Conservation (phyloP, 2,888 invertebrate genomes). For the Lagria hirta region DNA sequence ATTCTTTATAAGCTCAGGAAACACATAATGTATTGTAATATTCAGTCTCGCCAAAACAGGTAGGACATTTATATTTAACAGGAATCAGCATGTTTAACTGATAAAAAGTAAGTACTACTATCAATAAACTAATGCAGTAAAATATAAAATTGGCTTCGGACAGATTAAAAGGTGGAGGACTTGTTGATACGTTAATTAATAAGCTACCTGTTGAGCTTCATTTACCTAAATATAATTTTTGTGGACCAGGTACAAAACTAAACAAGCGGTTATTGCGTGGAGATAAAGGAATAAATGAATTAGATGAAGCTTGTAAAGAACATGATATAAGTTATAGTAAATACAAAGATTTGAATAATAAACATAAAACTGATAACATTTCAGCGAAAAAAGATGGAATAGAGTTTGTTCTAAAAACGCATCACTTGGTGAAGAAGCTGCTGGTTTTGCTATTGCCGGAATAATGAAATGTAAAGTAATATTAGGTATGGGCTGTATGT, state of each 20-base stretch:
- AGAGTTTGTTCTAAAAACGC: conserved; percentile 39
- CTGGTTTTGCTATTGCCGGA: conserved; percentile 37
- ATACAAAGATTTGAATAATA: conserved; percentile 25
- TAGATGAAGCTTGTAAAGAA: conserved; percentile 43
- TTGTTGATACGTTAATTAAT: conserved; percentile 33
- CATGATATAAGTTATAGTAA: conserved; percentile 45
- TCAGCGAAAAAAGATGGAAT: conserved; percentile 40
- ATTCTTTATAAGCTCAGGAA: too few species aligned
- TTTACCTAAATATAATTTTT: conserved; percentile 31
- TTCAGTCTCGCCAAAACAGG: too few species aligned
- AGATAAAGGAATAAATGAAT: conserved; percentile 42
- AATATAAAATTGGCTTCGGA: too few species aligned
- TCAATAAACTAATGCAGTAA: too few species aligned
- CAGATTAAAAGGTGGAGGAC: conserved; percentile 28
- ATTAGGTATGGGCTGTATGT: conserved; percentile 36
- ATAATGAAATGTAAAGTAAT: conserved; percentile 43
- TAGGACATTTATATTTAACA: too few species aligned
- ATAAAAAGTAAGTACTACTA: too few species aligned
- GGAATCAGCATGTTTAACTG: too few species aligned
- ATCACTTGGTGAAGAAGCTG: conserved; percentile 40
- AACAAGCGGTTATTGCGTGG: conserved; percentile 38
- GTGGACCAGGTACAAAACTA: conserved; percentile 38
- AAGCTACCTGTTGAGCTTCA: conserved; percentile 35
- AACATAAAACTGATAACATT: conserved; percentile 44
- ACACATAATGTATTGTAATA: too few species aligned